Evolutionary conservation across 2,888 invertebrate species (phyloP).

Genomic region (Thecophora atra): DNA sequence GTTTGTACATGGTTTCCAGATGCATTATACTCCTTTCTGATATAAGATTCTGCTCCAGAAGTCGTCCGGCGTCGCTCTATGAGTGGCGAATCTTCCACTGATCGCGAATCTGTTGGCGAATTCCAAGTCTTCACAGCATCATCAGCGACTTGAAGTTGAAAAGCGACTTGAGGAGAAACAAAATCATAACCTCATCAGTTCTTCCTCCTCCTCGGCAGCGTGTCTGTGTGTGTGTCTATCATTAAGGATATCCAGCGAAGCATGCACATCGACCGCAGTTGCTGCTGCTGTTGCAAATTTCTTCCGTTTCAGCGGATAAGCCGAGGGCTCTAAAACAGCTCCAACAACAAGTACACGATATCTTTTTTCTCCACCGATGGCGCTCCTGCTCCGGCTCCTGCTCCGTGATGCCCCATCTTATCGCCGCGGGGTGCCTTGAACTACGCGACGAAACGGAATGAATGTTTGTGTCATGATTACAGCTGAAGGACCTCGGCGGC

Average conservation of each 20-base stretch:
- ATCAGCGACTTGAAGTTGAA: neutral
- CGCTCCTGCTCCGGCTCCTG: slow-evolving; percentile 50
- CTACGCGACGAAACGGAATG: slow-evolving; percentile 61
- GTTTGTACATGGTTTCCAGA: too few species aligned
- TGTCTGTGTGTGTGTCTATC: slow-evolving; percentile 20
- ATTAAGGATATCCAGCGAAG: slow-evolving; percentile 42
- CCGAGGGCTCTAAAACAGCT: slow-evolving; percentile 25
- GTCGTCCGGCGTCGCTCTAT: too few species aligned
- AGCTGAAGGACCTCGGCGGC: slow-evolving; percentile 23
- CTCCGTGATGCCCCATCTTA: slow-evolving; percentile 41
- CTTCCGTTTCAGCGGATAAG: slow-evolving; percentile 46
- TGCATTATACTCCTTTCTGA: too few species aligned
- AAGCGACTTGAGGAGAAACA: neutral
- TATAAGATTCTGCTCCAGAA: too few species aligned
- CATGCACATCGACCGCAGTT: slow-evolving; percentile 41
- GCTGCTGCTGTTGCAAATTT: slow-evolving; percentile 43
- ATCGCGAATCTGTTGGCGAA: too few species aligned
- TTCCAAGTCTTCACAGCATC: too few species aligned
- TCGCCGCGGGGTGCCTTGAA: slow-evolving; percentile 43
- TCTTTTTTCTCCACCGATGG: slow-evolving; percentile 31
- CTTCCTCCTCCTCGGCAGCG: neutral
- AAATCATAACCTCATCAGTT: slow-evolving; percentile 14
- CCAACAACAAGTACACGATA: neutral
- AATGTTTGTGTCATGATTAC: slow-evolving; percentile 48
- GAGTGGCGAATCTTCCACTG: too few species aligned